Base-by-base conservation (phyloP, 2,888 invertebrate species). In the Endotricha flammealis region DNA sequence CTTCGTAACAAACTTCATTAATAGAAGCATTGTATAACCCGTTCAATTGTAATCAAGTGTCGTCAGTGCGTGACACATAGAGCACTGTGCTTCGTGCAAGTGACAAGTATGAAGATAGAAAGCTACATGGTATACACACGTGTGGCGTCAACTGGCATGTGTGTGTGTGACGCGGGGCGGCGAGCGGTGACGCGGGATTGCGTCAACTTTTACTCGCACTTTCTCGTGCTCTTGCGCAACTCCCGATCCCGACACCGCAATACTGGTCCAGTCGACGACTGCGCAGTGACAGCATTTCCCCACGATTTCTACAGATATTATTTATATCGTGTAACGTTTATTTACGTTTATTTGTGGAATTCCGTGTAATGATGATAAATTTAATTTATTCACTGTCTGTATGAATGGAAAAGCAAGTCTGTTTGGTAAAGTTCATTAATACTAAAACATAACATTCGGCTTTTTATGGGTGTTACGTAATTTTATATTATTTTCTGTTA, bases 131-230 rank as follows among this genome's bases (percentile, higher is more conserved):
- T 24, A 34, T 16, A 35, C 23, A 38, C 40, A 39, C 42, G 29
- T 38, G 39, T 20, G 39, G 7, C 32, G 39, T 37, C 35, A n/a
- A n/a, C n/a, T 32, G 29, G 29, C 16, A 20, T 52, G 57, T 57
- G 53, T 59, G 48, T 53, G 66, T 64, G 68, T 69, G 65, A 64
- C 64, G 66, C 59, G 58, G 60, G 58, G 56, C 44, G 48, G 49
- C 52, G 57, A 50, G 55, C 61, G 64, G 71, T 81, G 85, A 81
- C 83, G 81, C 70, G 60, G 39, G 53, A 73, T 85, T 85, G 85
- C 85, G 81, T 86, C 85, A 83, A 85, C 86, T 86, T 85, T 86
- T 85, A 85, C 86, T 85, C 75, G 78, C 85, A 85, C 85, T 85
- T 86, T 86, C 86, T 78, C 80, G 75, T 44, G 58, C 72, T 66